Conservation (phyloP, 2,888 invertebrate species). For the Polymixis flavicincta region DNA sequence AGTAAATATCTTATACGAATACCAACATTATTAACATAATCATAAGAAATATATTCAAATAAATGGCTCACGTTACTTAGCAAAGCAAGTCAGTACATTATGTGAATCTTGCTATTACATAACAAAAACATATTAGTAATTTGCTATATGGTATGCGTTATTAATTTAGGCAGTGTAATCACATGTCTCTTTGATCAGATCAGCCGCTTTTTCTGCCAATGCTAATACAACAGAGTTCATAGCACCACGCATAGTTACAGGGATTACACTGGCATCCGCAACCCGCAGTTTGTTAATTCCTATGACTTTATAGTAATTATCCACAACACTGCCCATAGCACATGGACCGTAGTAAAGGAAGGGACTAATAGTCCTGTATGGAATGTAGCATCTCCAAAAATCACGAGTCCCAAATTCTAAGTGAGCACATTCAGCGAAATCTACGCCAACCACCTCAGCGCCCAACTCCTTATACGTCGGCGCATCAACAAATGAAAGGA, state of each 20-base stretch:
- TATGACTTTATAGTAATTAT: constrained; percentile 84
- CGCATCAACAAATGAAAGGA: constrained; percentile 54
- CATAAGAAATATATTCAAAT: background rate
- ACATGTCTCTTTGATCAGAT: background rate
- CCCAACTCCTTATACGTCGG: constrained; percentile 51
- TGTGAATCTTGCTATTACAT: background rate
- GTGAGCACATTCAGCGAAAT: constrained; percentile 60
- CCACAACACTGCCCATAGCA: constrained; percentile 94
- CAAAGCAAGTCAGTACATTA: background rate
- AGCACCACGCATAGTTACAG: constrained; percentile 87
- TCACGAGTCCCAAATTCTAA: constrained; percentile 43
- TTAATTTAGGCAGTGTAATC: background rate
- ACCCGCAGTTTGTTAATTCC: constrained; percentile 64
- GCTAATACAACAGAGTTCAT: constrained; percentile 85
- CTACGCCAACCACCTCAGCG: constrained; percentile 61
- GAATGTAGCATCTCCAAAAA: constrained; percentile 70
- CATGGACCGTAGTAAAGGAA: constrained; percentile 93
- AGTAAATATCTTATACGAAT: too few relatives aligned
- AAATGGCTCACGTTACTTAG: background rate
- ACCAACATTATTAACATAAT: background rate
- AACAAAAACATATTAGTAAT: background rate
- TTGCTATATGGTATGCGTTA: background rate
- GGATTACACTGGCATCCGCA: constrained; percentile 79
- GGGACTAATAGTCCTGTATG: constrained; percentile 89
- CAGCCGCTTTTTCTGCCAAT: constrained; percentile 28